Conservation (phyloP, 1,140 invertebrate species). For the Ylistrum balloti region DNA sequence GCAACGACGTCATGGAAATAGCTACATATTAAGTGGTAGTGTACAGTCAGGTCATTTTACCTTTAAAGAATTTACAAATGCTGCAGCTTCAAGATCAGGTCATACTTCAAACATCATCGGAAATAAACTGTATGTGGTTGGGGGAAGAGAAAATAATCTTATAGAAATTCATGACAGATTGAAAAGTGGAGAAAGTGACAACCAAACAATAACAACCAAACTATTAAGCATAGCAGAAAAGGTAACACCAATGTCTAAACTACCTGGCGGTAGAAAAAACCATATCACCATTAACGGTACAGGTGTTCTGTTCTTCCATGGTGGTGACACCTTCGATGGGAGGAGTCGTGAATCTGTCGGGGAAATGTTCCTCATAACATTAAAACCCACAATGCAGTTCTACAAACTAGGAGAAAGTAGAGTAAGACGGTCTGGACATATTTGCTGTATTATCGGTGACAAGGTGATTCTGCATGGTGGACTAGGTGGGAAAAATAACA, state of each 20-base stretch:
- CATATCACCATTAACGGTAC: conserved; percentile 70
- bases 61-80: conserved; percentile 72
- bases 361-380: conserved; percentile 76
- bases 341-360: conserved; percentile 75
- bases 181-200: conserved; percentile 28
- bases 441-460: conserved; percentile 70
- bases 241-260: conserved; percentile 67
- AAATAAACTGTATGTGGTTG: conserved; percentile 73
- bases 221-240: conserved; percentile 52
- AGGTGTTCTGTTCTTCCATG: conserved; percentile 76
- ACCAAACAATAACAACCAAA: conserved; percentile 38
- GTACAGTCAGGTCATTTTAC: conserved; percentile 66
- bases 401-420: conserved; percentile 70
- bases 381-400: conserved; percentile 66
- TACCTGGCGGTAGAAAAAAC: conserved; percentile 77
- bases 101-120: conserved; percentile 74
- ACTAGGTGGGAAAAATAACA: conserved; percentile 63
- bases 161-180: conserved; percentile 71
- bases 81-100: conserved; percentile 79
- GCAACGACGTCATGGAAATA: conserved; percentile 77
- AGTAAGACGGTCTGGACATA: conserved; percentile 76
- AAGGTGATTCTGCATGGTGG: conserved; percentile 79
- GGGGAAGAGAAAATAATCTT: conserved; percentile 78
- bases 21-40: conserved; percentile 73
- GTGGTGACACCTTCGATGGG: conserved; percentile 81